Percentiles rank a stretch among this genome's conserved stretches.
Evolutionary conservation across 2,113 vertebrate genomes (phyloP).

Genomic region (Phalacrocorax aristotelis): DNA sequence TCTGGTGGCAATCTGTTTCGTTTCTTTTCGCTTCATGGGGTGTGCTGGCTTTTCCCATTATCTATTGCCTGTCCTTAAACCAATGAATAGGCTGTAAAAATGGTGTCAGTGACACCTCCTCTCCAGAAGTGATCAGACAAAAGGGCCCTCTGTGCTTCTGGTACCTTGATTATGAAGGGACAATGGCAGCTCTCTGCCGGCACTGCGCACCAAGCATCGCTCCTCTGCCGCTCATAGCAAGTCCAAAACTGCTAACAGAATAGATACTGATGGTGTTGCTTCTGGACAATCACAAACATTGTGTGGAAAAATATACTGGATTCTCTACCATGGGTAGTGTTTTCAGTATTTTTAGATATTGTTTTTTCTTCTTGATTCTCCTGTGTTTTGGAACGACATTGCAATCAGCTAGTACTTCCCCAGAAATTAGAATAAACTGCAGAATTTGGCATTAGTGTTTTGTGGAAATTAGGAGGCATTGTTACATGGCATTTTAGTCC

Average conservation of each 20-base stretch:
- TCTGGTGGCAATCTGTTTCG: not conserved
- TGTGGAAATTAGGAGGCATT: slow-evolving; percentile 17
- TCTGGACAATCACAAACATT: not conserved
- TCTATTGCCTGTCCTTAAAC: not conserved
- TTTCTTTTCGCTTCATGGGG: not conserved
- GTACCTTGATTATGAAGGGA: not conserved
- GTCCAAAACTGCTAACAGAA: not conserved
- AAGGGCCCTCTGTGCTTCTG: not conserved
- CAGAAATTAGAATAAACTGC: not conserved
- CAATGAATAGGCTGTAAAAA: not conserved
- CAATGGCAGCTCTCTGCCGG: not conserved
- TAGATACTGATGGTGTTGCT: not conserved
- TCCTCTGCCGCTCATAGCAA: not conserved
- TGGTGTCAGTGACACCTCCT: not conserved
- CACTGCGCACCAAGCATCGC: not conserved
- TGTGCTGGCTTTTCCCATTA: not conserved
- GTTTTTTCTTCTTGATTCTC: not conserved
- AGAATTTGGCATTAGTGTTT: not conserved
- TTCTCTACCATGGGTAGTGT: not conserved
- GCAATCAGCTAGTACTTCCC: not conserved
- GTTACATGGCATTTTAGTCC: not conserved
- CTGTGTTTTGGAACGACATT: not conserved
- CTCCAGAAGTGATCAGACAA: not conserved
- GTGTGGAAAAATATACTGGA: not conserved
- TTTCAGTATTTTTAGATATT: not conserved